Base-by-base conservation (phyloP, 23 tunicate genomes). In the Ascidia mentula region DNA sequence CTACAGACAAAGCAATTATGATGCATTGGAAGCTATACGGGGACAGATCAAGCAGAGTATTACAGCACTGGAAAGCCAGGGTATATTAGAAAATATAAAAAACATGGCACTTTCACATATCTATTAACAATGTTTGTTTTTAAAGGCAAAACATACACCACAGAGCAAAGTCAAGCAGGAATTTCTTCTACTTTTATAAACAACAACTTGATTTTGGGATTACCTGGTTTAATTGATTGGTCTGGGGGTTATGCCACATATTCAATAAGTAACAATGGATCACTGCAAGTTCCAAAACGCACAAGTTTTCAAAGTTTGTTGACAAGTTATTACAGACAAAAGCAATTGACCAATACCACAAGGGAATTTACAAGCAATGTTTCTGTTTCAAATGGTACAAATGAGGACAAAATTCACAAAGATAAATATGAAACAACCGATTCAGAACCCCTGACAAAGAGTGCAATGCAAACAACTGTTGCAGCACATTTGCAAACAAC, bases 181-280 rank as follows among this genome's bases (percentile, higher is more conserved):
- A 28, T 82, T 28, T 65, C 78, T 32, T 82, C 87, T 20, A 34
- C 45, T 12, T 88, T 82, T 77, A 0, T 38, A 24, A 32, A 65
- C 34, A 65, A 39, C 36, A 20, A 38, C 24, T 46, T 77, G 15
- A 77, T 88, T 36, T 70, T 88, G 22, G 93, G 93, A 37, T 32
- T 74, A 15, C 93, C 93, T 12, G 93, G 93, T 4, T 61, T 88
- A 13, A 34, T 77, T 40, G 83, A 88, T 38, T 88, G 93, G 93
- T 75, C 87, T 1, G 93, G 93, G 46, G 93, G 93, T 37, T 77
- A 69, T 40, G 53, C 76, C 9, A 26, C 83, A 2, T 82, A 82
- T 46, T 37, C 65, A 5, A 42, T 37, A 6, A 17, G 36, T 15
- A 65, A 77, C 18, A 9, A 40, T 22, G n/a, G 13, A 69, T 24